Percentiles rank a stretch among this genome's conserved stretches.
phyloP scores from a whole-genome alignment of 2,888 invertebrate genomes.

The Torymus aiolomorphi region DNA sequence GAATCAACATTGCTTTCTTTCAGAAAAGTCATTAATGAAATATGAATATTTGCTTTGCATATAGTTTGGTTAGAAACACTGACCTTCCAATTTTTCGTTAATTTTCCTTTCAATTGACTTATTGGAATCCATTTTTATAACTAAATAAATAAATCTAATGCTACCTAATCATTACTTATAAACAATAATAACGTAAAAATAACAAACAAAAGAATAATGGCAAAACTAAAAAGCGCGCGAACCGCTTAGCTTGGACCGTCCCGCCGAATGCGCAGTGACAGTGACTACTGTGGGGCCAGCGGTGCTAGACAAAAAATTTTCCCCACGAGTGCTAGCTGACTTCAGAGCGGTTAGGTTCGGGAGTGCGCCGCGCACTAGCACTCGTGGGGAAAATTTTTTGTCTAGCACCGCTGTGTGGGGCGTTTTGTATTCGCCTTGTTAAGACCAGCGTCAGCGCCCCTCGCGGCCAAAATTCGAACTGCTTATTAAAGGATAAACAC shows the following conservation, averaged over 20 bases:
- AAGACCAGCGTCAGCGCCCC: no score
- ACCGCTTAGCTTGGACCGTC: neutral
- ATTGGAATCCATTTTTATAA: slow-evolving; percentile 22
- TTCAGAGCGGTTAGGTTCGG: no score
- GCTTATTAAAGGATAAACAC: no score
- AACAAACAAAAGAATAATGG: slow-evolving; percentile 22
- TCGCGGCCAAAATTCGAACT: no score
- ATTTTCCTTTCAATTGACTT: slow-evolving; percentile 36
- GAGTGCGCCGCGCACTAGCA: no score
- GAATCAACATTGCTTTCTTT: slow-evolving; percentile 12
- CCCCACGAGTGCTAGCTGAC: no score
- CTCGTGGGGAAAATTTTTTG: no score
- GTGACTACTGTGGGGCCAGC: no score
- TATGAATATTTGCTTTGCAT: neutral
- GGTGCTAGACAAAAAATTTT: no score
- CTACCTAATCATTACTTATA: slow-evolving; percentile 18
- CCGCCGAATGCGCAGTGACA: neutral
- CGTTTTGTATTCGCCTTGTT: no score
- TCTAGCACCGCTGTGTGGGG: no score
- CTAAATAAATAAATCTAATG: neutral
- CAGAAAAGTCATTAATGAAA: slow-evolving; percentile 15
- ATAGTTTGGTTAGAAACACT: slow-evolving; percentile 43
- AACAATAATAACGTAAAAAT: slow-evolving; percentile 2
- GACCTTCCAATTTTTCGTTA: slow-evolving; percentile 45
- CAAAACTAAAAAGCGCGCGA: slow-evolving; percentile 53